Base-by-base conservation (phyloP, 2,113 vertebrate genomes). In the Cephalopterus ornatus region DNA sequence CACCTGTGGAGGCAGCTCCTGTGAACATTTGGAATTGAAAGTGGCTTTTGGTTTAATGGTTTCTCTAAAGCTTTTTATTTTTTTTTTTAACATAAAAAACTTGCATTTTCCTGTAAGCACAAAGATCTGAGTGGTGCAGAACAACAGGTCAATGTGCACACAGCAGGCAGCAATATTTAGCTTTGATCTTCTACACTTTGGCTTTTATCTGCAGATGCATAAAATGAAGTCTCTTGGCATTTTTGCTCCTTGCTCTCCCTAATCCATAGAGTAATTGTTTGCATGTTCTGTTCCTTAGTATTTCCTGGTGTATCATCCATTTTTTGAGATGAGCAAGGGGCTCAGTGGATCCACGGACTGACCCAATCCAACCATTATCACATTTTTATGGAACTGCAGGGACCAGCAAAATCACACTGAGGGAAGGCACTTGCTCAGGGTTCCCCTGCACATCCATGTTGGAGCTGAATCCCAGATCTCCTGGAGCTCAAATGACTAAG, bases 1-100 rank as follows among this genome's bases (percentile, higher is more conserved):
- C 94, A 97, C 96, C 94, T 96, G 90, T 73, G 74, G 82, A 95
- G 93, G 86, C 88, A 39, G 47, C 95, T 91, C 52, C 65, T 63
- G 77, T 49, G 92, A 91, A 44, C 2, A 1, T 79, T 81, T 61
- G 78, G 85, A 92, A 63, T 61, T 70, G 89, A 89, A 96, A 96
- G 62, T 74, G 39, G 71, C 74, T 95, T 96, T 95, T 89, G 73
- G 91, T 97, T 91, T 95, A 92, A 89, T 55, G 63, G 73, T 73
- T 97, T 85, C 90, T 49, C 80, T 92, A 73, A 85, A 68, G 3
- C 12, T 39, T 47, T 61, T 50, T 19, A 39, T 22, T 5, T 52
- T 94, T 55, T 84, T 93, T 85, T 19, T 66, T 33, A 3, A 22
- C 14, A 17, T 12, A 30, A 53, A 4, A 67, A 92, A 2, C 50